Base-by-base conservation (phyloP, 2,888 invertebrate genomes). In the Drosophila nigricruria region DNA sequence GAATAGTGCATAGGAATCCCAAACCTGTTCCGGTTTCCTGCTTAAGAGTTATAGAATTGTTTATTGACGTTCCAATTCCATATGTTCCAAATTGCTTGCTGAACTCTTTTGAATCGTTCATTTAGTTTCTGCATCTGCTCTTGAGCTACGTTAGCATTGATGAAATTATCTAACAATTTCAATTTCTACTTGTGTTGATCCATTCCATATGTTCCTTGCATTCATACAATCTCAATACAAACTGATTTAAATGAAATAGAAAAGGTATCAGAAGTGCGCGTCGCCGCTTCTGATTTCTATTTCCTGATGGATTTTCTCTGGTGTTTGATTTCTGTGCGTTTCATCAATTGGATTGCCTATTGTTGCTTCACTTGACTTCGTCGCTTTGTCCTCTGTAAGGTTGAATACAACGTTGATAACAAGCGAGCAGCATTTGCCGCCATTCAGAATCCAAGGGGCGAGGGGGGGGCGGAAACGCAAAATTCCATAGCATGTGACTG, bases 321-420 rank as follows among this genome's bases (percentile, higher is more conserved):
- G 34, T 54, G 30, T 75, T 64, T 61, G 76, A 74, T 74, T 74
- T 59, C 76, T 40, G 18, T 63, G 38, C 59, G 57, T 32, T 59
- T 67, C 62, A 61, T 77, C 71, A 70, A 70, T 63, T 58, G 49
- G 54, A 60, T 63, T 78, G 38, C 34, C 57, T 36, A 64, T 74
- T 61, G 74, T 76, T 61, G 63, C 58, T 57, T 53, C 49, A 58
- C 38, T 45, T 61, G 70, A 76, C 63, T 63, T 43, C 36, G 25
- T 47, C 27, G 25, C 53, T 58, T 59, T 73, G 54, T 45, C 16
- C 27, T 47, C 47, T n/a, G 27, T n/a, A 14, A n/a, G 52, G 38
- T 10, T 40, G 36, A 58, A 54, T 40, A 60, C 56, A 71, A 57
- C 45, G 58, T 58, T 43, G 69, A 64, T 75, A 64, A 69, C 56